A percentile compares a stretch with the other conserved stretches of the same genome.
Conservation (phyloP, 2,797 vertebrate species). For the Acomys russatus region DNA sequence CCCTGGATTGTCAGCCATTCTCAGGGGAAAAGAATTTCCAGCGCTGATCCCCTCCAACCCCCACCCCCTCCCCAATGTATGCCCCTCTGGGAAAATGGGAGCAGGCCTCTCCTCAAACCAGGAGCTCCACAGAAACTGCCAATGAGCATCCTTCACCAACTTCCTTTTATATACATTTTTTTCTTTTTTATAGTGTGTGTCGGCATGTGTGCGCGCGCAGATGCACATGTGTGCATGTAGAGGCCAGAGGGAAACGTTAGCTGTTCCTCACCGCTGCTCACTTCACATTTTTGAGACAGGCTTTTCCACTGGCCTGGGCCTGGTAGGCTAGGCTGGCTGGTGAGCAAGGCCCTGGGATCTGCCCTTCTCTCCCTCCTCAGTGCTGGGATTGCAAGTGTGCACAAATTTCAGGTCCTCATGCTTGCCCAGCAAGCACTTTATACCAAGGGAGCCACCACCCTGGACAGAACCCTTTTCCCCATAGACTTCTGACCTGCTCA, state of each 20-base stretch:
- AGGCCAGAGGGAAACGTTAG: not conserved
- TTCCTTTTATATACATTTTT: not conserved
- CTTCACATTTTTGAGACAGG: not conserved
- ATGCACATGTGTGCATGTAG: no score
- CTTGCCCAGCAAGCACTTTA: not conserved
- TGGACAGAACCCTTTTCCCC: not conserved
- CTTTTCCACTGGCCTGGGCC: not conserved
- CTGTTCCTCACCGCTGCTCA: not conserved
- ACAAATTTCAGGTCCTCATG: not conserved
- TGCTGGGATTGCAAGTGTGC: rapidly evolving
- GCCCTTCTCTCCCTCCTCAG: not conserved
- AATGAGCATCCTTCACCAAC: not conserved
- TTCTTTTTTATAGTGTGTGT: not conserved
- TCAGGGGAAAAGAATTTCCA: constrained; percentile 1
- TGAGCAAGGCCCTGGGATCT: not conserved
- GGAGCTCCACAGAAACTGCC: not conserved
- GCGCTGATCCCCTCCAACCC: no score
- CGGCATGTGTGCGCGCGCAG: no score
- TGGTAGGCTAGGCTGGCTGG: no score
- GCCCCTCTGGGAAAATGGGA: not conserved
- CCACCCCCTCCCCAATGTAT: rapidly evolving
- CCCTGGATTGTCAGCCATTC: not conserved
- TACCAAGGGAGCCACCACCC: not conserved
- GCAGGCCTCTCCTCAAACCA: not conserved
- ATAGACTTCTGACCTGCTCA: not conserved